Evolutionary conservation across 2,888 invertebrate species (phyloP).

Genomic region (Drosophila paramelanica): DNA sequence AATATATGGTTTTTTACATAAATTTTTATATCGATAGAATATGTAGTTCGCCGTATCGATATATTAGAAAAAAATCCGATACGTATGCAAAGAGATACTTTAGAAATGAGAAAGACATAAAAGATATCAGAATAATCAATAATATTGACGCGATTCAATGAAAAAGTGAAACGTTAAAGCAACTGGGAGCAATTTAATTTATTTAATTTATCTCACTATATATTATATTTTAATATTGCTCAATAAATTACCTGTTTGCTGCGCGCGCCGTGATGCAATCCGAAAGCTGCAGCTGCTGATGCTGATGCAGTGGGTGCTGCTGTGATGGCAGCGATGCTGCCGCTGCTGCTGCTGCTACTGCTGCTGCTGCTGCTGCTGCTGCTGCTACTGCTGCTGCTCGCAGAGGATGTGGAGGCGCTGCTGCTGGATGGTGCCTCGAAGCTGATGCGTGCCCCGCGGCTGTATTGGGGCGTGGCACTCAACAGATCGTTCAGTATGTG

Average conservation of each 20-base stretch:
- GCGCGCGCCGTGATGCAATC: constrained; percentile 63
- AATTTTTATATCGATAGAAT: too few species aligned
- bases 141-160: neutral
- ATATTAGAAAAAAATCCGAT: neutral
- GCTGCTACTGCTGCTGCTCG: constrained; percentile 24
- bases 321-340: constrained; percentile 1
- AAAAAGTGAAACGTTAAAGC: too few species aligned
- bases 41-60: too few species aligned
- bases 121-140: neutral
- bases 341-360: constrained; percentile 10
- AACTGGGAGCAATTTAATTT: too few species aligned
- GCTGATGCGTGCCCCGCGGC: constrained; percentile 87
- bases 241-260: constrained; percentile 54
- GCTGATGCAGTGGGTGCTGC: constrained; percentile 7
- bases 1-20: too few species aligned
- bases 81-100: neutral
- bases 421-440: constrained; percentile 83
- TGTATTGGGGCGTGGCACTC: constrained; percentile 91
- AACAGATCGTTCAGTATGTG: constrained; percentile 97
- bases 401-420: constrained; percentile 15
- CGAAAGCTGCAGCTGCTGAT: constrained; percentile 22
- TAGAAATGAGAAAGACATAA: neutral
- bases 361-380: constrained; percentile 15
- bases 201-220: too few species aligned
- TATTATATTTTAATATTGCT: too few species aligned